These are phyloP conservation scores for Octodonta nipae DNA, from an alignment of 2,888 invertebrate genomes.

Conservation along the genomic window DNA sequence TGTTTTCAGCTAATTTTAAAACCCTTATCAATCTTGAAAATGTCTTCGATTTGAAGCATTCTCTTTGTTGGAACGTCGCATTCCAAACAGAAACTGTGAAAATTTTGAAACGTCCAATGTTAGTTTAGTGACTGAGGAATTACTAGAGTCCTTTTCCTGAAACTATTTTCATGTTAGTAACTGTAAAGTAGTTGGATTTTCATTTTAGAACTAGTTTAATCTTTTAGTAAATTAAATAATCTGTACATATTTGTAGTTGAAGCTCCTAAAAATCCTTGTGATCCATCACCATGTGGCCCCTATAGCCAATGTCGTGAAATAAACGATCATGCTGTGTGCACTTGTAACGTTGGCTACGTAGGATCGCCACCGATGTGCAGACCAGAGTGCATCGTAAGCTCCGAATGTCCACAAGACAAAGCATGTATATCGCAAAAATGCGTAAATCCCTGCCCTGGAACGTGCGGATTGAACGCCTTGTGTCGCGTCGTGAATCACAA, in stretches of 20 bases:
- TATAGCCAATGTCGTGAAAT: slow-evolving; percentile 50
- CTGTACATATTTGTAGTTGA: slow-evolving; percentile 23
- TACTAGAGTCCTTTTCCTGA: too few species aligned
- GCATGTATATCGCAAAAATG: slow-evolving; percentile 52
- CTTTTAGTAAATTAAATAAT: too few species aligned
- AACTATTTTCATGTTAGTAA: too few species aligned
- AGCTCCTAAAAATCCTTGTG: slow-evolving; percentile 37
- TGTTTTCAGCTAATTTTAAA: too few species aligned
- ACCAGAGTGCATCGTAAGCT: slow-evolving; percentile 53
- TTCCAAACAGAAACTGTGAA: too few species aligned
- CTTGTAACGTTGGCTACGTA: slow-evolving; percentile 46
- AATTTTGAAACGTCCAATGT: too few species aligned
- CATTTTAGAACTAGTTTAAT: too few species aligned
- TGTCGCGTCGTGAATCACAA: slow-evolving; percentile 56
- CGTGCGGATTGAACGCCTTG: slow-evolving; percentile 50
- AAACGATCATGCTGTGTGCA: slow-evolving; percentile 50
- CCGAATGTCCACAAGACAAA: slow-evolving; percentile 51
- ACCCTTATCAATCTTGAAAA: too few species aligned
- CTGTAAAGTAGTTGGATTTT: too few species aligned
- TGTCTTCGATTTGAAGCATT: too few species aligned
- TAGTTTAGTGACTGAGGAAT: too few species aligned
- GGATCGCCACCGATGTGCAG: slow-evolving; percentile 52
- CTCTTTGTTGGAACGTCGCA: too few species aligned
- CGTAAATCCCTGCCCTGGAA: slow-evolving; percentile 49
- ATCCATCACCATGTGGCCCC: slow-evolving; percentile 53